Base-by-base conservation (phyloP, 1,140 invertebrate species). In the Zaprionus camerounensis region DNA sequence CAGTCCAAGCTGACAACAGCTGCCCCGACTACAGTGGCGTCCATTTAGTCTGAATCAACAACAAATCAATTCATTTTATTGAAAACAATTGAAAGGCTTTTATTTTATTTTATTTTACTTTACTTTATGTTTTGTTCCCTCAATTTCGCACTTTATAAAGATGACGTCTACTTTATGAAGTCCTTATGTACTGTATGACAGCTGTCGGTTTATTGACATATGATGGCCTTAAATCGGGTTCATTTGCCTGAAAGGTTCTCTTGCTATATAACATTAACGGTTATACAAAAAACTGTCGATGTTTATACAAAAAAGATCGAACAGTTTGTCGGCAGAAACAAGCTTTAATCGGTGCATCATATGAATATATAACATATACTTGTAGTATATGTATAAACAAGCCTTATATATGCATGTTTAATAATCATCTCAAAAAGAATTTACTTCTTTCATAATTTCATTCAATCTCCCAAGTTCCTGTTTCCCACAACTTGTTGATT, bases 51-150 rank as follows among this genome's bases (percentile, higher is more conserved):
- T 67, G 80, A 78, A 51, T 51, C 80, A 90, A 74, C 84, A 86
- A 88, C 84, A 87, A 90, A 90, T 88, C 85, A 87, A 88, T 88
- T 88, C 84, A 88, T 88, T 81, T 81, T 70, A 88, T 88, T 84
- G 75, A 84, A 88, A 82, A 84, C 85, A 88, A 88, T 88, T 88
- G 85, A 87, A 75, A 59, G 59, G 62, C 73, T 72, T 71, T 71
- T 71, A 71, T 76, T 53, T 44, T 26, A 38, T 38, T 17, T 61
- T 12, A 24, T 65, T 53, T 17, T n/a, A 41, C 7, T 3, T 26
- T 26, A 26, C 28, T 12, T 46, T 22, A 22, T 44, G 24, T 36
- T 41, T 15, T 66, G 55, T 59, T 46, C 41, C 17, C 49, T 58
- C 67, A 71, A 41, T 71, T 64, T 75, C 31, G 26, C 49, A 57